Percentiles rank a stretch among this genome's conserved stretches.
phyloP scores from a whole-genome alignment of 2,113 vertebrate genomes.

The Myotis brandtii region DNA sequence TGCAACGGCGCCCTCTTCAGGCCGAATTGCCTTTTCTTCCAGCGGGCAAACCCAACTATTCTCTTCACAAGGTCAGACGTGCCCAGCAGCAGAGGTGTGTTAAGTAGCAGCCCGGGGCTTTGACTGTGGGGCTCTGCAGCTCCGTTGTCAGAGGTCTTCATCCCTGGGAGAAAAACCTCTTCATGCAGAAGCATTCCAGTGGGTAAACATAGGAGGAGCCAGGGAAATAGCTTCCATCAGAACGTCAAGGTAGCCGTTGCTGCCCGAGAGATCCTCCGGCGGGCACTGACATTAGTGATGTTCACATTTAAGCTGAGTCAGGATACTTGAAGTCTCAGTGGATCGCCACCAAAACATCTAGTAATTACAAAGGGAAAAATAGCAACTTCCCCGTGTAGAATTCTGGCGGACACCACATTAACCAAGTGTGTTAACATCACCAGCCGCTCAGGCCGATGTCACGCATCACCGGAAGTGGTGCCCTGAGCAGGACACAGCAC shows the following conservation, averaged over 20 bases:
- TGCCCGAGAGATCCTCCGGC: not conserved
- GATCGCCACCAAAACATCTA: not conserved
- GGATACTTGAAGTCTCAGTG: not conserved
- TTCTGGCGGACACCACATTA: not conserved
- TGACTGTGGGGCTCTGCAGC: not conserved
- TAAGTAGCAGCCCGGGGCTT: not conserved
- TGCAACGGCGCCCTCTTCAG: not conserved
- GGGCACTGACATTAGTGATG: not conserved
- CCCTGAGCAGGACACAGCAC: not conserved
- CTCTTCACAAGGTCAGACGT: not conserved
- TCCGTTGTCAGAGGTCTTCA: not conserved
- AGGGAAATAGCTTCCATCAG: not conserved
- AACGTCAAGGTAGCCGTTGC: not conserved
- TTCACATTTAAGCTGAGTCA: not conserved
- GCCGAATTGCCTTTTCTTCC: not conserved
- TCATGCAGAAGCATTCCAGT: not conserved
- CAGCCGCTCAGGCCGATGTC: accelerated
- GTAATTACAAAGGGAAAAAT: not conserved
- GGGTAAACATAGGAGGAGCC: not conserved
- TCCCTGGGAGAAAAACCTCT: not conserved
- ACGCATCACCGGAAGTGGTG: not conserved
- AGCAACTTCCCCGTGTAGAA: not conserved
- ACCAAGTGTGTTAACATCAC: not conserved
- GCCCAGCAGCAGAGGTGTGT: not conserved
- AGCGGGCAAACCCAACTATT: not conserved